Base-by-base conservation (phyloP, 2,888 invertebrate genomes). In the Catocala nupta region DNA sequence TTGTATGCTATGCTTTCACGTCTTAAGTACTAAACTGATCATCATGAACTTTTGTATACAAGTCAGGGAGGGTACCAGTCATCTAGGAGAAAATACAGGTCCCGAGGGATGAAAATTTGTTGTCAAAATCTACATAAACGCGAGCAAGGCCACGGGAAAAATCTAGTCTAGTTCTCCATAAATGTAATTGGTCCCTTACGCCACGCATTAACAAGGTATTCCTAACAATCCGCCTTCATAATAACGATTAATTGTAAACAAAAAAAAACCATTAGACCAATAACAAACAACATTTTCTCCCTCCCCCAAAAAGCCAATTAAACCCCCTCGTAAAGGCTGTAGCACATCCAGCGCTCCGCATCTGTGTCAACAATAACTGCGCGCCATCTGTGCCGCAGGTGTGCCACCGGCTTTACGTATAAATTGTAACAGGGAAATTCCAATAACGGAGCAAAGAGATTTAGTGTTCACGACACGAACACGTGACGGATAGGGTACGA, bases 381-480 rank as follows among this genome's bases (percentile, higher is more conserved):
- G 68, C 72, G 51, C 43, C 81, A 81, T 68, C 77, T 80, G 79
- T 49, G 71, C 11, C 75, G 63, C 81, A 81, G 81, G 82, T 82
- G 82, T 70, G 61, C 11, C 48, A 39, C 61, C 60, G 59, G 69
- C 70, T 68, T 76, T 70, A 72, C 71, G 77, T 78, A 78, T 80
- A 80, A 80, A 79, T 80, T 79, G 79, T 79, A 62, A 74, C 73
- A 62, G 77, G 74, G 65, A 73, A 73, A 78, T 80, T 81, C 78
- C 81, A 81, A 81, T 81, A 81, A 74, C 69, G 60, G 68, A 58
- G 60, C 60, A 51, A 45, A 2, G 59, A 67, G 75, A 64, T 77
- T 77, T 77, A 78, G 70, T 67, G 65, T 45, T 44, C 11, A 64
- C 77, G 75, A 70, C 60, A 57, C 68, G 58, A 62, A 8, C 1